Evolutionary conservation across 2,888 invertebrate species (phyloP), one percentile per base, ranked within the genome.

Genomic region (Idaea dimidiata): DNA sequence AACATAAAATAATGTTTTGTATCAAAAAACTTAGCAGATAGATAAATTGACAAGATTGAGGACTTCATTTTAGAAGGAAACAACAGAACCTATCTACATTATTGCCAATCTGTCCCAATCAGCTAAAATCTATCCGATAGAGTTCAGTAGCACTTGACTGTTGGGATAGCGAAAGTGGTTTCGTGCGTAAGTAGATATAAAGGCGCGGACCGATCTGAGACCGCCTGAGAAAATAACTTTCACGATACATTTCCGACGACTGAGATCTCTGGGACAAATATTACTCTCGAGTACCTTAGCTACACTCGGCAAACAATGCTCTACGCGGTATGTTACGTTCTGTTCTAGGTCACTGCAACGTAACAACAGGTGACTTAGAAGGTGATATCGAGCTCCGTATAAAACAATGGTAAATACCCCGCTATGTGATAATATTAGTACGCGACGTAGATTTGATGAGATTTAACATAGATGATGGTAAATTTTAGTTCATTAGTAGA

Each of bases 201-300:
- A 82, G 79, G 78, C 75, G 79, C 83, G 76, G 78, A 72, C 82
- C 75, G 78, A 82, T 79, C 86, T 83, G 81, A 80, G 81, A 80
- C 82, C 79, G 83, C 81, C 79, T 85, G 89, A 87, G 89, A 90
- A 89, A 89, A 87, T 89, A 84, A 90, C 91, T 92, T 92, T 92
- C 91, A 88, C 91, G 86, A 78, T 86, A 87, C 81, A 83, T 86
- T 88, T 89, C 87, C 88, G 81, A 81, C 80, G 77, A 43, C 43
- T 8, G 43, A 8, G 43, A 43, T 8, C 64, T 59, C 57, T 64
- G 59, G 33, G 54, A 24, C 43, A 43, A 43, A 14, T 43, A 14
- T 14, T 43, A 43, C 43, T 43, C 8, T 8, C 43, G 10, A 8
- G 43, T 14, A 43, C n/a, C n/a, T n/a, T n/a, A n/a, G n/a, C n/a